Percentiles rank a stretch among this genome's conserved stretches.
Evolutionary conservation across 1,140 invertebrate species (phyloP).

Genomic region (Steinernema feltiae): DNA sequence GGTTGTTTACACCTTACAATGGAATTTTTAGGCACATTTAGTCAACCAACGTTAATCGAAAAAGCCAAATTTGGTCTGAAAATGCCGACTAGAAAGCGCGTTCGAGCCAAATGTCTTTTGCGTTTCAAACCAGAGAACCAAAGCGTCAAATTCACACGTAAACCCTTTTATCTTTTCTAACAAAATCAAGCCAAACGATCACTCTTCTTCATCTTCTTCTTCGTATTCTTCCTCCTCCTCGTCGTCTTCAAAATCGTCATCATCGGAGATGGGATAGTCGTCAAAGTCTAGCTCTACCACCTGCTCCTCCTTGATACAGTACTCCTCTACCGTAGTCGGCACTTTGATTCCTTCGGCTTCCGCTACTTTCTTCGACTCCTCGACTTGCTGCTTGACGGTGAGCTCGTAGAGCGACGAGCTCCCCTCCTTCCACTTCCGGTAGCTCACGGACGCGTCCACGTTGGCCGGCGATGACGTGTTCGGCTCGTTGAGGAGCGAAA

Average conservation of each 20-base stretch:
- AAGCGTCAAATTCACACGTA: no score
- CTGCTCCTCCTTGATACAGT: conserved; percentile 71
- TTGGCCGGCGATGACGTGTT: conserved; percentile 97
- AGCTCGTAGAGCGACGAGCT: conserved; percentile 91
- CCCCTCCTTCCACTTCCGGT: conserved; percentile 90
- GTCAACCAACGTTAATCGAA: no score
- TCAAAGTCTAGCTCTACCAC: neutral
- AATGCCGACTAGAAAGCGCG: no score
- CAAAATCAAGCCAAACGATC: no score
- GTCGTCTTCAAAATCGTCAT: neutral
- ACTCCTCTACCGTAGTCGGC: conserved; percentile 90
- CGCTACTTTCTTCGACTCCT: conserved; percentile 81
- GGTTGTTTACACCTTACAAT: no score
- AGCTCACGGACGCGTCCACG: conserved; percentile 97
- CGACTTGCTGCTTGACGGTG: conserved; percentile 67
- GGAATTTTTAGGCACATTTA: no score
- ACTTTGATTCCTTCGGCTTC: conserved; percentile 91
- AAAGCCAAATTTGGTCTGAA: no score
- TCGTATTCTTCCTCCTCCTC: neutral
- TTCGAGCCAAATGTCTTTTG: no score
- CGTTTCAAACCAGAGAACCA: no score
- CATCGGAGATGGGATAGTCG: neutral
- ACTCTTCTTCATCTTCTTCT: no score
- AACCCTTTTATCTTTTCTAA: no score
- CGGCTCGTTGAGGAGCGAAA: conserved; percentile 92